Conservation (phyloP, 2,888 invertebrate genomes). For the Drosophila antonietae region DNA sequence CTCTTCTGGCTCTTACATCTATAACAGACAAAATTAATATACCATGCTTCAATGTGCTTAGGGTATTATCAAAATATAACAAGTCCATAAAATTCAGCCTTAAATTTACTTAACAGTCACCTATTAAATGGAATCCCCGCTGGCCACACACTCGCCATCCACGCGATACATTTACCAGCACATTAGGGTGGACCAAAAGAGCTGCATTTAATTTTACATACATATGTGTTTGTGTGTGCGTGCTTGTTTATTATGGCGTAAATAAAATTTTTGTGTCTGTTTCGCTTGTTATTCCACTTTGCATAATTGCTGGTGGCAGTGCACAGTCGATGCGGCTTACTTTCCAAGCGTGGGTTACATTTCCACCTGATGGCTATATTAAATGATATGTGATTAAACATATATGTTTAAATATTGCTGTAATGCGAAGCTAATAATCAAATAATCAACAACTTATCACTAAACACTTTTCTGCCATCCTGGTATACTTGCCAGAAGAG, state of each 20-base stretch:
- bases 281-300: slow-evolving; percentile 2
- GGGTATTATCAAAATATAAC: not conserved
- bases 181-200: slow-evolving; percentile 13
- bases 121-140: slow-evolving; percentile 40
- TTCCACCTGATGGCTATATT: not conserved
- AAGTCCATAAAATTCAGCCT: slow-evolving; percentile 18
- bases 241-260: not conserved
- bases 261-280: slow-evolving; percentile 18
- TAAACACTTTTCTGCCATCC: too few species aligned
- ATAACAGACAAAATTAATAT: not conserved
- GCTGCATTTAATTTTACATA: slow-evolving; percentile 2
- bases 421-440: not conserved
- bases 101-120: slow-evolving; percentile 29
- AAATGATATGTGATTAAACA: not conserved
- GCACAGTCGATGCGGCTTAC: not conserved
- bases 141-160: slow-evolving; percentile 22
- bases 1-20: not conserved
- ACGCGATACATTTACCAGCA: slow-evolving; percentile 42
- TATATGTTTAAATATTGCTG: not conserved
- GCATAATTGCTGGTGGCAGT: not conserved
- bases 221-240: not conserved
- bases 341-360: not conserved
- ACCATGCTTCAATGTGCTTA: not conserved
- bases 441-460: not conserved
- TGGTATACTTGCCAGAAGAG: too few species aligned